Evolutionary conservation across 2,888 invertebrate species (phyloP), one percentile per base, ranked within the genome.

Genomic region (Ischnus inquisitorius): DNA sequence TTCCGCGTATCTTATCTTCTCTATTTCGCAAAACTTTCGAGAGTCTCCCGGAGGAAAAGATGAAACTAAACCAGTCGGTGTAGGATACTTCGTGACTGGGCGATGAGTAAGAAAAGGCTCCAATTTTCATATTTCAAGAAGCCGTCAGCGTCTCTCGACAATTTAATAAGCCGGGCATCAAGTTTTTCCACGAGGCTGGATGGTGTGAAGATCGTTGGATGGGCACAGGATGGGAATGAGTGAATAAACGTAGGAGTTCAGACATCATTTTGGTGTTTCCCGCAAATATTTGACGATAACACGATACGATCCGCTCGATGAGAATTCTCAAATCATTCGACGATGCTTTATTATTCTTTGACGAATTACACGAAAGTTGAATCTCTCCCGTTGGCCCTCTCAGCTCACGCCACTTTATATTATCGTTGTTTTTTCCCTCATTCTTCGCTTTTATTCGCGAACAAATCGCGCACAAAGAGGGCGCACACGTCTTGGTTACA

Each of bases 91-190:
- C n/a, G 28, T 14, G 41, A 16, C 12, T n/a, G 60, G 6, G 6
- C 16, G 62, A 34, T 28, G 74, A 22, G 19, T 51, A 22, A 14
- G 12, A 16, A 69, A 39, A 54, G 12, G 19, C n/a, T 3, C 16
- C 10, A 12, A 28, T 54, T 69, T 54, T 39, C 51, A 5, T 22
- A 16, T 5, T 51, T 34, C 34, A 22, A 16, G 6, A 43, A 16
- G 62, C 25, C n/a, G 39, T 34, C 69, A 69, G 69, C 28, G 54
- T 10, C 69, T 39, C 5, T n/a, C 22, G 34, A 76, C 34, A 65
- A 76, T 65, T 65, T 76, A 51, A 76, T 76, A 65, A 65, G 65
- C 41, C 54, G 65, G 54, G 65, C 25, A 60, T 6, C 34, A 51
- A 34, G 12, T 34, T 51, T 19, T 71, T 2, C 4, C 14, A 12